A percentile compares a stretch with the other conserved stretches of the same genome.
These are phyloP conservation scores for Cephus spinipes DNA, from an alignment of 2,888 invertebrate species.

Conservation along the genomic window DNA sequence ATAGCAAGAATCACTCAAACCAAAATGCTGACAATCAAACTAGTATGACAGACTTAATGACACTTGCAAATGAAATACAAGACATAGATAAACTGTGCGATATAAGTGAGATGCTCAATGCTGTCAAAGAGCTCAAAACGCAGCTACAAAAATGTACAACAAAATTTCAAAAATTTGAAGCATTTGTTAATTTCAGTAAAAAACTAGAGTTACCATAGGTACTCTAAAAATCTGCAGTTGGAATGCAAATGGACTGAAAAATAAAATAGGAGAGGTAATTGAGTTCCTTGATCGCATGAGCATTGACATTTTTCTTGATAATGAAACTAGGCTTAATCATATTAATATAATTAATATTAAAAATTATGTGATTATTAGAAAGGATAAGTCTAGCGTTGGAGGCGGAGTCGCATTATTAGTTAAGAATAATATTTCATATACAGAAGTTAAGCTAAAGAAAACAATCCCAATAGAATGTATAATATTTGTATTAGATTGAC, in stretches of 20 bases:
- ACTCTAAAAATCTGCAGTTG: conserved; percentile 32
- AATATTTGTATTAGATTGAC: conserved; percentile 26
- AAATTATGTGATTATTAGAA: conserved; percentile 31
- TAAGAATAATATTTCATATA: conserved; percentile 24
- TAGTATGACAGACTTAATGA: no score
- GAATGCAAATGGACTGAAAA: conserved; percentile 36
- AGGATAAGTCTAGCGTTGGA: conserved; percentile 24
- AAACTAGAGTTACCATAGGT: no score
- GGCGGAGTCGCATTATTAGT: conserved; percentile 29
- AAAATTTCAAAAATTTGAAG: no score
- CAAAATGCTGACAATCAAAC: no score
- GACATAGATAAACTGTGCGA: no score
- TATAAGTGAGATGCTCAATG: no score
- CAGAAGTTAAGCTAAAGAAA: conserved; percentile 18
- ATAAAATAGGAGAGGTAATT: conserved; percentile 28
- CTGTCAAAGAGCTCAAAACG: no score
- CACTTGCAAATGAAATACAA: no score
- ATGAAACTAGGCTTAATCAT: conserved; percentile 29
- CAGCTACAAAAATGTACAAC: no score
- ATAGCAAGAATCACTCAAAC: no score
- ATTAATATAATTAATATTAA: conserved; percentile 28
- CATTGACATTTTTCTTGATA: conserved; percentile 32
- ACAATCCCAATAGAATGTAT: conserved; percentile 24
- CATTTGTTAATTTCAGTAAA: no score
- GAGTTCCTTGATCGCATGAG: conserved; percentile 25